Evolutionary conservation across 2,888 invertebrate genomes (phyloP).

Genomic region (Athalia rosae): DNA sequence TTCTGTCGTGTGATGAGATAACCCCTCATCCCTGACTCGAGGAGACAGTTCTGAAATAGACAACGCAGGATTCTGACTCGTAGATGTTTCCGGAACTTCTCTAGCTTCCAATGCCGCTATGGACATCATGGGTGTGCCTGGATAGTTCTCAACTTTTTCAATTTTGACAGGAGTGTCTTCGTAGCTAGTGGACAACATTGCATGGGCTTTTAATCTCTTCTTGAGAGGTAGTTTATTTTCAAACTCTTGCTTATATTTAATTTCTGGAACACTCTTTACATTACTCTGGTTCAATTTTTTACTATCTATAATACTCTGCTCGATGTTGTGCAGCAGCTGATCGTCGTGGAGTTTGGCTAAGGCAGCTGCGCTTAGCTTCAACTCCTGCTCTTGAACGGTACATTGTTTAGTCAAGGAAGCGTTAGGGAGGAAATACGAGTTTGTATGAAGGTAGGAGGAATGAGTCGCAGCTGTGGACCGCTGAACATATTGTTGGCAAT

Average conservation of each 20-base stretch:
- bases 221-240: slow-evolving; percentile 67
- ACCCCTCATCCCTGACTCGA: slow-evolving; percentile 12
- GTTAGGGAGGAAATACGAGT: slow-evolving; percentile 62
- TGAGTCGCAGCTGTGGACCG: slow-evolving; percentile 58
- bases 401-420: slow-evolving; percentile 56
- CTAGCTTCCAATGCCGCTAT: slow-evolving; percentile 62
- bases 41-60: slow-evolving; percentile 1
- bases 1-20: slow-evolving; percentile 45
- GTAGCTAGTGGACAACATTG: slow-evolving; percentile 58
- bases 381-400: slow-evolving; percentile 58
- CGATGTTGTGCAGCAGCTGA: slow-evolving; percentile 60
- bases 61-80: slow-evolving; percentile 4
- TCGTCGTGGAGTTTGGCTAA: slow-evolving; percentile 59
- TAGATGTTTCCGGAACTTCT: slow-evolving; percentile 31
- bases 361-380: slow-evolving; percentile 54
- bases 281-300: slow-evolving; percentile 55
- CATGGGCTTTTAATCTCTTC: slow-evolving; percentile 65
- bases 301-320: slow-evolving; percentile 54
- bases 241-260: slow-evolving; percentile 55
- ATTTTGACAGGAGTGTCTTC: slow-evolving; percentile 57
- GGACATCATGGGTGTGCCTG: slow-evolving; percentile 62
- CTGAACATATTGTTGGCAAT: slow-evolving; percentile 63
- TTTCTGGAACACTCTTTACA: slow-evolving; percentile 53
- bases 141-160: slow-evolving; percentile 47
- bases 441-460: slow-evolving; percentile 60